These are phyloP conservation scores for Solen grandis DNA, from an alignment of 1,140 invertebrate genomes.

Conservation along the genomic window DNA sequence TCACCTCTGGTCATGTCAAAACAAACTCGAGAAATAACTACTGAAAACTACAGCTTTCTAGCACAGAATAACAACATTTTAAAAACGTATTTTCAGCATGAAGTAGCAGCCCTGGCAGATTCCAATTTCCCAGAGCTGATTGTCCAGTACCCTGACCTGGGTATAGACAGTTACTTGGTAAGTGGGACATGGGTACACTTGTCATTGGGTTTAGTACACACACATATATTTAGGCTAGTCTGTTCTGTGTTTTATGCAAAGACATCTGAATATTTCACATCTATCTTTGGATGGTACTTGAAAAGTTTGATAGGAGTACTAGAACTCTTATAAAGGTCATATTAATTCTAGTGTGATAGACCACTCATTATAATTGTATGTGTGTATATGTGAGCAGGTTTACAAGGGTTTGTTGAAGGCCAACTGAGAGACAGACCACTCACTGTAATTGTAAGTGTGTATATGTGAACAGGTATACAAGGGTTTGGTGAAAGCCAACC, in stretches of 20 bases:
- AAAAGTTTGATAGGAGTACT: too few relatives aligned
- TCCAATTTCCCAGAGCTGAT: constrained; percentile 51
- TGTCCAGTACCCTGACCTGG: constrained; percentile 48
- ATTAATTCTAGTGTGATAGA: too few relatives aligned
- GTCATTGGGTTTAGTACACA: not conserved
- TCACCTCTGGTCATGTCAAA: too few relatives aligned
- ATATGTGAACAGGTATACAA: too few relatives aligned
- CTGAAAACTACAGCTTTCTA: not conserved
- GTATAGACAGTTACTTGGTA: constrained; percentile 48
- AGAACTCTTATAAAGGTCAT: too few relatives aligned
- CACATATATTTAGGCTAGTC: not conserved
- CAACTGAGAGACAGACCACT: too few relatives aligned
- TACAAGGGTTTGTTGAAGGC: too few relatives aligned
- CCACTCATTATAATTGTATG: too few relatives aligned
- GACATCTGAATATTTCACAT: not conserved
- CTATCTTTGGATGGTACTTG: not conserved
- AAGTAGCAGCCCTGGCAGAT: constrained; percentile 39
- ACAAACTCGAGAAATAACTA: too few relatives aligned
- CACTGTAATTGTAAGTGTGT: too few relatives aligned
- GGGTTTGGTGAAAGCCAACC: constrained; percentile 43
- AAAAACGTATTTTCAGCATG: constrained; percentile 39
- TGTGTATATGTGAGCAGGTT: too few relatives aligned
- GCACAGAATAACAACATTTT: not conserved
- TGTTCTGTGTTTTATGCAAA: too few relatives aligned
- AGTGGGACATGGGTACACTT: not conserved